Conservation (phyloP, 2,888 invertebrate genomes). For the Cremastobaeus sp. region DNA sequence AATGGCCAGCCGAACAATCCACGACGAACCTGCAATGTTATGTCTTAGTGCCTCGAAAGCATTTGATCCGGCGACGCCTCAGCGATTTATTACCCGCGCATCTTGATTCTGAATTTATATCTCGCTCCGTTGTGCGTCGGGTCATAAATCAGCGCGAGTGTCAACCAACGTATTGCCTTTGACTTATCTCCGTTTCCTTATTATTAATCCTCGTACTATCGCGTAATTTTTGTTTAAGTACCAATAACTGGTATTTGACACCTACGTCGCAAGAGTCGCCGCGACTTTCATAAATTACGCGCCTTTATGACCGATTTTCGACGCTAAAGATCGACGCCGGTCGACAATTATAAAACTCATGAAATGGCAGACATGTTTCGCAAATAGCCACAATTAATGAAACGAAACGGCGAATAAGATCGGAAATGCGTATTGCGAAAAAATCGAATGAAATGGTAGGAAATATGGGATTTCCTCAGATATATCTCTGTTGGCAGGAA, state of each 20-base stretch:
- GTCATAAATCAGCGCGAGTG: slow-evolving; percentile 49
- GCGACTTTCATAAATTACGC: too few species aligned
- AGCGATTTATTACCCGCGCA: slow-evolving; percentile 52
- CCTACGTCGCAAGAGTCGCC: too few species aligned
- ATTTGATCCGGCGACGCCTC: slow-evolving; percentile 55
- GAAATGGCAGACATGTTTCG: too few species aligned
- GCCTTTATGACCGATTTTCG: too few species aligned
- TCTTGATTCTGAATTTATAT: slow-evolving; percentile 57
- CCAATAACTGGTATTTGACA: too few species aligned
- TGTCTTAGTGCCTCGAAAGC: slow-evolving; percentile 46
- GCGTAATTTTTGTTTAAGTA: slow-evolving; percentile 25
- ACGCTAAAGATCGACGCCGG: too few species aligned
- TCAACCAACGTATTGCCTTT: slow-evolving; percentile 35
- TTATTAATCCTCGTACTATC: slow-evolving; percentile 48
- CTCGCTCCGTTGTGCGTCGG: slow-evolving; percentile 37
- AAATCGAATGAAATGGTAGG: slow-evolving; percentile 36
- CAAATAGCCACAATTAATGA: background rate
- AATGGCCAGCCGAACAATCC: slow-evolving; percentile 38
- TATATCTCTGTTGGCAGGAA: slow-evolving; percentile 21
- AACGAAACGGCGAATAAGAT: slow-evolving; percentile 21
- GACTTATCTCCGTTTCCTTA: slow-evolving; percentile 41
- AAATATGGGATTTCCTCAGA: slow-evolving; percentile 52
- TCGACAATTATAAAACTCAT: too few species aligned
- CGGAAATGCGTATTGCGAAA: slow-evolving; percentile 35
- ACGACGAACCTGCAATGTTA: slow-evolving; percentile 43